Evolutionary conservation across 2,888 invertebrate genomes (phyloP).

Genomic region (Acrobasis suavella): DNA sequence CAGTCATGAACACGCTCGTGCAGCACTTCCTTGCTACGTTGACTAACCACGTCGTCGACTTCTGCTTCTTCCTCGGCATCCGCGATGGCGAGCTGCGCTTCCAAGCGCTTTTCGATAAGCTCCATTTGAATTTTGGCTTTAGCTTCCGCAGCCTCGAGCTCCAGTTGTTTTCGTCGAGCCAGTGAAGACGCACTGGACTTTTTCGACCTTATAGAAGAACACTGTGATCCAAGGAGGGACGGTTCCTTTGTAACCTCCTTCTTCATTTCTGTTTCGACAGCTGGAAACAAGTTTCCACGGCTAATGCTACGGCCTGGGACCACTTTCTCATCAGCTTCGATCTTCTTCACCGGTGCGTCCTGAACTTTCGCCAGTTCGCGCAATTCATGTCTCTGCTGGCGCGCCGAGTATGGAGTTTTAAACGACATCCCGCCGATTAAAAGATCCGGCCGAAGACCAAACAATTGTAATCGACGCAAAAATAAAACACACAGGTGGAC

Average conservation of each 20-base stretch:
- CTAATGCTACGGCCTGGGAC: no score
- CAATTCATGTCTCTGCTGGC: no score
- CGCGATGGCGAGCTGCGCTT: conserved; percentile 17
- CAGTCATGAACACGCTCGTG: conserved; percentile 15
- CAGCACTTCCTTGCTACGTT: not conserved
- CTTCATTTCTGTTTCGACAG: not conserved
- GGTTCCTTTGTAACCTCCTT: not conserved
- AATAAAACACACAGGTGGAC: no score
- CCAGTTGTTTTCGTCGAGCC: conserved; percentile 25
- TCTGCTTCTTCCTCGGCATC: conserved; percentile 20
- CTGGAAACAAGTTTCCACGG: not conserved
- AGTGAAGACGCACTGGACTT: conserved; percentile 19
- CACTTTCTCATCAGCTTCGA: no score
- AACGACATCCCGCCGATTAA: no score
- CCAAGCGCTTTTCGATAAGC: conserved; percentile 16
- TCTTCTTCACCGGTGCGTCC: no score
- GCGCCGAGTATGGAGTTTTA: no score
- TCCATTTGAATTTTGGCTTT: conserved; percentile 30
- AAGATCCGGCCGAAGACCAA: no score
- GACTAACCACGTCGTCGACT: not conserved
- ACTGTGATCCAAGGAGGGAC: conserved; percentile 6
- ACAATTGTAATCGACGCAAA: no score
- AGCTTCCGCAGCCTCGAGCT: conserved; percentile 32
- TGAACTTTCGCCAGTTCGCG: no score
- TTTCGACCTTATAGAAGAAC: conserved; percentile 1